Percentiles rank a stretch among this genome's conserved stretches.
Conservation (phyloP, 2,113 vertebrate species). For the Myrmecophaga tridactyla region DNA sequence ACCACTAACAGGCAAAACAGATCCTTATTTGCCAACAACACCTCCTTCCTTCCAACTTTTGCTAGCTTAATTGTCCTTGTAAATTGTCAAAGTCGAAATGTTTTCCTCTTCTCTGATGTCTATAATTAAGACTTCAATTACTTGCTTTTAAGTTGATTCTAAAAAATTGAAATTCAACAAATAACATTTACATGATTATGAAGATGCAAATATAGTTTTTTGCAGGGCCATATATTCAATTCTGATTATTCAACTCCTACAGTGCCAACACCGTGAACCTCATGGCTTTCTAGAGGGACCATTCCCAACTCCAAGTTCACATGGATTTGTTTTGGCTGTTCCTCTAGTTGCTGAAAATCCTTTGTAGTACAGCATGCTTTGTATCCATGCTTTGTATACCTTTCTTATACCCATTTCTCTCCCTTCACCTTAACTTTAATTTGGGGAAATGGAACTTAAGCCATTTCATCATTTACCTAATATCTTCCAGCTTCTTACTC, state of each 20-base stretch:
- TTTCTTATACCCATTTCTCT: neutral
- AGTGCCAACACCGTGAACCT: neutral
- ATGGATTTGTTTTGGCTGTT: neutral
- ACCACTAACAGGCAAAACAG: neutral
- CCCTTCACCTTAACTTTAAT: neutral
- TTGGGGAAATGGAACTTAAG: neutral
- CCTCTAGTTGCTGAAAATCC: neutral
- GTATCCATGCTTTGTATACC: no score
- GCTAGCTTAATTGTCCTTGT: neutral
- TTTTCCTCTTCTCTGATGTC: neutral
- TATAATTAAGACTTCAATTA: neutral
- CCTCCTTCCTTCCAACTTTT: neutral
- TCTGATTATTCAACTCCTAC: neutral
- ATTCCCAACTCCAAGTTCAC: neutral
- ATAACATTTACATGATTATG: conserved; percentile 20
- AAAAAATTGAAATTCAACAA: neutral
- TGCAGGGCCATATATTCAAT: neutral
- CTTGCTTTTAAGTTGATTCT: neutral
- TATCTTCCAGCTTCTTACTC: neutral
- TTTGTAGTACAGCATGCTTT: neutral
- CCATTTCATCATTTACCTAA: neutral
- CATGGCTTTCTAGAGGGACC: neutral
- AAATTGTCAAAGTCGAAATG: neutral
- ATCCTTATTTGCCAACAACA: neutral
- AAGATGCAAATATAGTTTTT: neutral